Evolutionary conservation across 2,888 invertebrate genomes (phyloP).

Genomic region (Byasa hedistus): DNA sequence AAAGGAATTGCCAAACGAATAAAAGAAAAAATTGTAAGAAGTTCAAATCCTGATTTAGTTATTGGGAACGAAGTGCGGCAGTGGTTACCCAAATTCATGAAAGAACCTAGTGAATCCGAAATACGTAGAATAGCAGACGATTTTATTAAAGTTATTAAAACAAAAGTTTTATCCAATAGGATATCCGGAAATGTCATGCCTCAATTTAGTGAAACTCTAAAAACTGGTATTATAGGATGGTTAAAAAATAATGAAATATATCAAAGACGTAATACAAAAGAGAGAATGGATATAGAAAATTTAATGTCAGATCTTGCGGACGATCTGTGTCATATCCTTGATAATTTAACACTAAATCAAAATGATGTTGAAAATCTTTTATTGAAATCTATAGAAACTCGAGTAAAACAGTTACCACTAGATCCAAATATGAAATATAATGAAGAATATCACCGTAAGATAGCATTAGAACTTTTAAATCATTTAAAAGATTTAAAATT

Average conservation of each 20-base stretch:
- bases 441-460: constrained; percentile 12
- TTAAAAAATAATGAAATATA: constrained; percentile 9
- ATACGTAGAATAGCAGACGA: constrained; percentile 1
- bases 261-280: constrained; percentile 10
- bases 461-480: constrained; percentile 21
- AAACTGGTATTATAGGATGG: constrained; percentile 16
- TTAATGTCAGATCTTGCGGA: constrained; percentile 16
- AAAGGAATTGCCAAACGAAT: constrained; percentile 16
- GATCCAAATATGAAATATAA: constrained; percentile 14
- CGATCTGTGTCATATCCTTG: constrained; percentile 17
- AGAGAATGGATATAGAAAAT: constrained; percentile 14
- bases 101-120: constrained; percentile 16
- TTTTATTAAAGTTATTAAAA: constrained; percentile 11
- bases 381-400: constrained; percentile 17
- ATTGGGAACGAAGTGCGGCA: constrained; percentile 12
- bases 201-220: not conserved
- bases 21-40: constrained; percentile 1
- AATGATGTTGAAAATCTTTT: constrained; percentile 10
- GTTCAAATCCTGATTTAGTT: constrained; percentile 11
- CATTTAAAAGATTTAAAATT: constrained; percentile 10
- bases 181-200: not conserved
- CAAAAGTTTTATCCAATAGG: not conserved
- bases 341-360: constrained; percentile 9
- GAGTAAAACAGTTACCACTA: constrained; percentile 23
- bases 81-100: constrained; percentile 24